Evolutionary conservation across 2,888 invertebrate genomes (phyloP), one percentile per base, ranked within the genome.

Genomic region (Drosophila kuntzei): DNA sequence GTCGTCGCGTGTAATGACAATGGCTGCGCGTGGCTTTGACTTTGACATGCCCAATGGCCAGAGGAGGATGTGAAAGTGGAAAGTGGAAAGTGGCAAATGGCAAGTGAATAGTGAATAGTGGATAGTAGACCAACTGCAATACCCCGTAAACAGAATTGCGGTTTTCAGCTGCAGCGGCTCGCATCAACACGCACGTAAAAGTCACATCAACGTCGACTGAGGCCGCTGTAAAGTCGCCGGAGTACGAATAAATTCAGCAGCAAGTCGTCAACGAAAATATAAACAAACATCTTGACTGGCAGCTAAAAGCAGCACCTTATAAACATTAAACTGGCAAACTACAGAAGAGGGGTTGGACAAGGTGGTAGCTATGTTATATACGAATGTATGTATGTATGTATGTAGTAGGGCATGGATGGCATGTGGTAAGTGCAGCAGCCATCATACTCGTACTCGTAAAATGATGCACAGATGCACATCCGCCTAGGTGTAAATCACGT

Each of bases 221-320:
- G 46, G 58, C 59, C 73, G 80, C 69, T 82, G 83, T 81, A 74
- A 87, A 84, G 55, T 79, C 47, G 68, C 41, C 46, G 41, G 58
- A 50, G 58, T 36, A 55, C 66, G 59, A 71, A 66, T 75, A 78
- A 73, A 74, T 77, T 62, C 53, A 58, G 55, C 46, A 54, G 68
- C 72, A 62, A 75, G 79, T 75, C 76, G 57, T 82, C 87, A 85
- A 83, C 71, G 51, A 71, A 79, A 79, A 82, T 73, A 85, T 76
- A 79, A 79, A 72, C 70, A 79, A 86, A 74, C 68, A 76, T 76
- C 72, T 71, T 63, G 82, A 71, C 85, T 85, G 76, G 50, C 80
- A 68, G 82, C 87, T 87, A 84, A 82, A 79, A 83, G 89, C 89
- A 87, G 73, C 86, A 86, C 83, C 83, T 88, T 86, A 83, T 88